These are phyloP conservation scores for Tamias sibiricus DNA, from an alignment of 2,113 vertebrate genomes.

Conservation along the genomic window DNA sequence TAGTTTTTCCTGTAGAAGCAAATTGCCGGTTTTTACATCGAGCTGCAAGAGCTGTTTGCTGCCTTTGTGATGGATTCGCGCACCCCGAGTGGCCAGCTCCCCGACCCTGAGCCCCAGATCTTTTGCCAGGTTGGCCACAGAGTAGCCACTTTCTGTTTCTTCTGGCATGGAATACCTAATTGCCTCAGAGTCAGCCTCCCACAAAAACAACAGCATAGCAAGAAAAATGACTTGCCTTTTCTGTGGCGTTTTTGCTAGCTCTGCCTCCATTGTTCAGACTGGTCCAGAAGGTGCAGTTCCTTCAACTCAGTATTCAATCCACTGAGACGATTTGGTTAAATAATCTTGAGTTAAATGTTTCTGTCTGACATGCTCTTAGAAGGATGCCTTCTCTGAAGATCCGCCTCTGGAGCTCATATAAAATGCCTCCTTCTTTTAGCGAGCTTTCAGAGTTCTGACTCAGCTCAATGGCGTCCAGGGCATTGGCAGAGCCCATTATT, in stretches of 20 bases:
- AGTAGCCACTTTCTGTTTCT: slow-evolving; percentile 87
- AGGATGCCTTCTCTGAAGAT: not conserved
- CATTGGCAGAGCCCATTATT: not conserved
- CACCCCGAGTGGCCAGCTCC: slow-evolving; percentile 78
- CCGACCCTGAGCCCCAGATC: slow-evolving; percentile 68
- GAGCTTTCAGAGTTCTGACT: slow-evolving; percentile 25
- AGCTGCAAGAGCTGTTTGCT: slow-evolving; percentile 88
- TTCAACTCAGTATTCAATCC: not conserved
- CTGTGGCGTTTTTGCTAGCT: not conserved
- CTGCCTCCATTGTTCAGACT: slow-evolving; percentile 63
- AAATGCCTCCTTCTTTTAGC: slow-evolving; percentile 15
- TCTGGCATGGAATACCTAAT: slow-evolving; percentile 88
- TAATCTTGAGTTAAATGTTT: not conserved
- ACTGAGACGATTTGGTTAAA: not conserved
- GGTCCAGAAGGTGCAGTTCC: slow-evolving; percentile 44
- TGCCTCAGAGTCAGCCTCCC: slow-evolving; percentile 53
- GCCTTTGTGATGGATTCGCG: slow-evolving; percentile 85
- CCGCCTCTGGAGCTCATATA: not conserved
- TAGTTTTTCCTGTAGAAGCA: slow-evolving; percentile 84
- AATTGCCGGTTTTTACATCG: slow-evolving; percentile 81
- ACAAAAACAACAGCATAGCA: slow-evolving; percentile 55
- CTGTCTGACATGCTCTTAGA: not conserved
- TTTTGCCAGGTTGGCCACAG: slow-evolving; percentile 83
- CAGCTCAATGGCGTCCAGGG: not conserved
- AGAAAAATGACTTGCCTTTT: slow-evolving; percentile 77